phyloP scores from a whole-genome alignment of 2,797 vertebrate genomes.

The Buphagus erythrorhynchus region DNA sequence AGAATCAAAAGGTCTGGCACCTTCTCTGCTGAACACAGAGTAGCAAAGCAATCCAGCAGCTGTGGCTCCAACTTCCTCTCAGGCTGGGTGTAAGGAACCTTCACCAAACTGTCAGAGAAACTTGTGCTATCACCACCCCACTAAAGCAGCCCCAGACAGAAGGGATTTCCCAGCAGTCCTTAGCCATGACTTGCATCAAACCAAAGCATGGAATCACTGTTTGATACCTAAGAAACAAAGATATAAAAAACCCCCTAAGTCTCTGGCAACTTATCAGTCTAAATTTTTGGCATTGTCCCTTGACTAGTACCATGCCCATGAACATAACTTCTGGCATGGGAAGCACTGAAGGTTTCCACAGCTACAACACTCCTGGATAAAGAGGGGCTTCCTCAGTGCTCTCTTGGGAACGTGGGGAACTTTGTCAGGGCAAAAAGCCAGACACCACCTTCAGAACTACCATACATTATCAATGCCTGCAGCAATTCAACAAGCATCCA shows the following conservation, averaged over 20 bases:
- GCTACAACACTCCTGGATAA: background rate
- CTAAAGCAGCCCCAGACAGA: background rate
- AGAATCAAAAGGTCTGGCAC: background rate
- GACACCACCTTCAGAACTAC: background rate
- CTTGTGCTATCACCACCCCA: background rate
- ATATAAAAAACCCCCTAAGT: rapidly evolving
- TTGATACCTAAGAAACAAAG: background rate
- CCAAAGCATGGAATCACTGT: background rate
- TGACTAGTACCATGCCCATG: background rate
- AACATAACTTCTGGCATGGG: background rate
- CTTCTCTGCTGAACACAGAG: background rate
- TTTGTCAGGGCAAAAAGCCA: background rate
- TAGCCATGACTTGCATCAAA: background rate
- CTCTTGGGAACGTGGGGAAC: background rate
- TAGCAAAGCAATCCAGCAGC: background rate
- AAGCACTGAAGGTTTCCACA: background rate
- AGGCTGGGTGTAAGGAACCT: background rate
- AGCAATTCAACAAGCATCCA: background rate
- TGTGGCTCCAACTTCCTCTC: background rate
- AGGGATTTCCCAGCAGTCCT: background rate
- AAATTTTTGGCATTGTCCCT: background rate
- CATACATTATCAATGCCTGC: rapidly evolving
- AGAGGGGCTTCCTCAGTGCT: background rate
- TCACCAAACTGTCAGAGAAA: background rate
- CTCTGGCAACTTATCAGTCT: background rate